Evolutionary conservation across 2,888 invertebrate genomes (phyloP).

Genomic region (Boloria selene): DNA sequence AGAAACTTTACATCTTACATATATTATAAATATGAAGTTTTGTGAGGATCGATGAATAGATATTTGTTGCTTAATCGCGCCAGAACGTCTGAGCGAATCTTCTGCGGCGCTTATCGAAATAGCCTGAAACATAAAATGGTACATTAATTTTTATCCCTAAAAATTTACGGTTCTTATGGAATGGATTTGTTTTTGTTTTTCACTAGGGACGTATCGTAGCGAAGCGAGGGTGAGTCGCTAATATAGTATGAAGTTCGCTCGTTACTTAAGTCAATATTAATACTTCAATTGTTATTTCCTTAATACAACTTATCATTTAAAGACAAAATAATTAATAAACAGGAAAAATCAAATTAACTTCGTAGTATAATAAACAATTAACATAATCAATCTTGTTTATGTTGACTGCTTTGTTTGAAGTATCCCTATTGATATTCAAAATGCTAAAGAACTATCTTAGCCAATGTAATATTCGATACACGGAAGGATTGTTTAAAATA

Average conservation of each 20-base stretch:
- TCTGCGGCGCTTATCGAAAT: too few species aligned
- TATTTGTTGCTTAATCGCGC: too few species aligned
- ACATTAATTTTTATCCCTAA: too few species aligned
- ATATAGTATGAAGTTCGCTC: neutral
- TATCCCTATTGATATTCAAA: slow-evolving; percentile 3
- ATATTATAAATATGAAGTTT: too few species aligned
- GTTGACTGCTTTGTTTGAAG: neutral
- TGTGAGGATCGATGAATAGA: too few species aligned
- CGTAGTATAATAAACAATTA: neutral
- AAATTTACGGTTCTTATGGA: too few species aligned
- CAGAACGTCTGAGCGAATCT: too few species aligned
- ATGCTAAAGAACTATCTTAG: neutral
- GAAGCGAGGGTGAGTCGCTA: neutral
- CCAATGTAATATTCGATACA: neutral
- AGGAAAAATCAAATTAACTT: slow-evolving; percentile 2
- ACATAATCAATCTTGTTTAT: neutral
- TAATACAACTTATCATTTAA: neutral
- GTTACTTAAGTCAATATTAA: neutral
- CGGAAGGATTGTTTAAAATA: too few species aligned
- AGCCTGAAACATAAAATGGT: too few species aligned
- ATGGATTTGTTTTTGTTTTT: too few species aligned
- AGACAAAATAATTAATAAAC: neutral
- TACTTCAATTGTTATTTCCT: slow-evolving; percentile 14
- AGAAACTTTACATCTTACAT: too few species aligned
- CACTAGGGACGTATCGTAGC: neutral